A percentile compares a stretch with the other conserved stretches of the same genome.
These are phyloP conservation scores for Leiothrix lutea DNA, from an alignment of 2,113 vertebrate species.

Conservation along the genomic window DNA sequence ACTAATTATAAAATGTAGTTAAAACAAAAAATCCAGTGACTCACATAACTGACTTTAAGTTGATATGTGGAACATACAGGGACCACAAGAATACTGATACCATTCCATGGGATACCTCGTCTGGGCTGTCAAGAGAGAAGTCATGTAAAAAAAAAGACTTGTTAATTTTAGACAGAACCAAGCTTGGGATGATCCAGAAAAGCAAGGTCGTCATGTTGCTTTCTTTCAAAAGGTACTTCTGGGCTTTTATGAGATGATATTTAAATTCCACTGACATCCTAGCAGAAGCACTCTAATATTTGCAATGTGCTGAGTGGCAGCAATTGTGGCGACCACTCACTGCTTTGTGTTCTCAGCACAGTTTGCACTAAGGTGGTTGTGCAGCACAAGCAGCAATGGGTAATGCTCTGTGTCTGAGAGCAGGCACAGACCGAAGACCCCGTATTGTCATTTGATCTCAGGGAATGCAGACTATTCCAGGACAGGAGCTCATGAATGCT, in stretches of 20 bases:
- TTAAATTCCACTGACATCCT: not conserved
- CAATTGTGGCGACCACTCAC: not conserved
- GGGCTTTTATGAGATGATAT: not conserved
- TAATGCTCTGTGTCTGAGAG: not conserved
- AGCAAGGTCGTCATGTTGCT: accelerated
- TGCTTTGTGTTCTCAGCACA: not conserved
- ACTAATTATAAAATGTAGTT: constrained; percentile 27
- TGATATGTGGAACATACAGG: not conserved
- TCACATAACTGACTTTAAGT: constrained; percentile 8
- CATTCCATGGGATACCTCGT: not conserved
- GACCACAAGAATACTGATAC: not conserved
- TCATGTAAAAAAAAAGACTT: not conserved
- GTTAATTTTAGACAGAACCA: not conserved
- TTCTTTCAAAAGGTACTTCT: not conserved
- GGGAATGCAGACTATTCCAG: not conserved
- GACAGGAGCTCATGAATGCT: not conserved
- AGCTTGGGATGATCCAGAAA: not conserved
- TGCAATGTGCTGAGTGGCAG: not conserved
- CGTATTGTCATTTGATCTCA: not conserved
- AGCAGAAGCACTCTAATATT: not conserved
- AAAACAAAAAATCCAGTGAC: constrained; percentile 54
- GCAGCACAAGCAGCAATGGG: not conserved
- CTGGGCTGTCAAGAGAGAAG: not conserved
- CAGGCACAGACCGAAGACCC: not conserved
- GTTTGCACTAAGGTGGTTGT: not conserved